Conservation (phyloP, 2,888 invertebrate species). For the Kryphioiulus occultus region DNA sequence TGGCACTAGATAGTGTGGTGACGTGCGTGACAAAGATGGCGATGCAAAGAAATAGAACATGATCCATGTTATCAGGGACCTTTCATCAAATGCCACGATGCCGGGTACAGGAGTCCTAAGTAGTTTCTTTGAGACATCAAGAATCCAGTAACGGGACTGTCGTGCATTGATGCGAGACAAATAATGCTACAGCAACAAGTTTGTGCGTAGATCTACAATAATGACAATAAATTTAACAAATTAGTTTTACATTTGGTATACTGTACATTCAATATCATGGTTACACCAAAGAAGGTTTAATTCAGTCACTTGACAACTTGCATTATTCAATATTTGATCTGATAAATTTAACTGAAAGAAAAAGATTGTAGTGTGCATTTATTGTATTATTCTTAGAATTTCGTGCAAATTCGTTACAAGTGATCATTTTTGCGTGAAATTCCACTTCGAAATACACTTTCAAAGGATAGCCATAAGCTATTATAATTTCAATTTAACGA, state of each 20-base stretch:
- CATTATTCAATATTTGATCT: no score
- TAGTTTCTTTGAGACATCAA: not conserved
- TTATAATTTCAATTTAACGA: no score
- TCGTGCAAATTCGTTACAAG: no score
- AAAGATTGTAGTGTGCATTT: no score
- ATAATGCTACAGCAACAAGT: not conserved
- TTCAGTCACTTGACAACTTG: not conserved
- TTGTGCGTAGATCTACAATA: not conserved
- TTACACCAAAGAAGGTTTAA: not conserved
- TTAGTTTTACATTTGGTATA: not conserved
- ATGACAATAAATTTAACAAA: not conserved
- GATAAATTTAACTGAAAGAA: no score
- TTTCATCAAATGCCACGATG: constrained; percentile 27
- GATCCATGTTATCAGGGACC: constrained; percentile 36
- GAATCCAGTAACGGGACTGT: not conserved
- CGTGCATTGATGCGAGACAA: not conserved
- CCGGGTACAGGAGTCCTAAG: not conserved
- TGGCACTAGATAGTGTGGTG: not conserved
- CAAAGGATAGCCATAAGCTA: no score
- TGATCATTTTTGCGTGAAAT: no score
- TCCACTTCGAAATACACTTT: no score
- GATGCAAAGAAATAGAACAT: not conserved
- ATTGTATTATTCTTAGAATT: no score
- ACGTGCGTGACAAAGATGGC: not conserved
- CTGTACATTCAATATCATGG: not conserved